A percentile compares a stretch with the other conserved stretches of the same genome.
Evolutionary conservation across 2,888 invertebrate genomes (phyloP).

Genomic region (Pseudeuparius sepicola): DNA sequence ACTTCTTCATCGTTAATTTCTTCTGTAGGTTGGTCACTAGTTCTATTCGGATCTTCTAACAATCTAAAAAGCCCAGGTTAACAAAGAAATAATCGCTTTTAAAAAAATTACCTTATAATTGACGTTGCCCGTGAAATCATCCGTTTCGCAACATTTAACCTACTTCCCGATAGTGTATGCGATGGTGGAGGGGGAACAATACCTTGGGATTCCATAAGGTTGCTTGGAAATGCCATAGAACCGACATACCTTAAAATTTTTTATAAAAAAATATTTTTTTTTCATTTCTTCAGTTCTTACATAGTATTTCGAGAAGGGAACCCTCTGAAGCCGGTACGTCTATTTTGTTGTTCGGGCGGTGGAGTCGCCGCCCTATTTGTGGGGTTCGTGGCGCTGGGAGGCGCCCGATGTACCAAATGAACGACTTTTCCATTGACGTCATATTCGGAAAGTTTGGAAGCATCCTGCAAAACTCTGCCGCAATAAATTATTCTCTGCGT

Average conservation of each 20-base stretch:
- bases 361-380: slow-evolving; percentile 24
- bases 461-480: slow-evolving; percentile 87
- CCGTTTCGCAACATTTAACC: slow-evolving; percentile 42
- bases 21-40: slow-evolving; percentile 24
- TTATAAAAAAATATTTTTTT: no score
- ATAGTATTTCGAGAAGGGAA: no score
- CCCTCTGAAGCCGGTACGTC: slow-evolving; percentile 24
- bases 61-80: no score
- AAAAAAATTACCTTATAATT: no score
- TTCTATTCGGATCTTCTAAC: slow-evolving; percentile 37
- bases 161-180: slow-evolving; percentile 42
- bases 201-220: slow-evolving; percentile 38
- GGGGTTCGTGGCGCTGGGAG: slow-evolving; percentile 45
- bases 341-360: slow-evolving; percentile 18
- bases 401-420: slow-evolving; percentile 82
- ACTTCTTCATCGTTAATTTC: slow-evolving; percentile 37
- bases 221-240: slow-evolving; percentile 47
- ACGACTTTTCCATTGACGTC: slow-evolving; percentile 87
- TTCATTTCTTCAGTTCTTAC: no score
- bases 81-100: no score
- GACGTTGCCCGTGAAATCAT: slow-evolving; percentile 43
- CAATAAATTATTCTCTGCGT: slow-evolving; percentile 88
- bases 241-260: no score
- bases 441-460: slow-evolving; percentile 73
- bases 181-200: slow-evolving; percentile 42